Conservation (phyloP, 2,888 invertebrate genomes). For the Cryptus viduatorius region DNA sequence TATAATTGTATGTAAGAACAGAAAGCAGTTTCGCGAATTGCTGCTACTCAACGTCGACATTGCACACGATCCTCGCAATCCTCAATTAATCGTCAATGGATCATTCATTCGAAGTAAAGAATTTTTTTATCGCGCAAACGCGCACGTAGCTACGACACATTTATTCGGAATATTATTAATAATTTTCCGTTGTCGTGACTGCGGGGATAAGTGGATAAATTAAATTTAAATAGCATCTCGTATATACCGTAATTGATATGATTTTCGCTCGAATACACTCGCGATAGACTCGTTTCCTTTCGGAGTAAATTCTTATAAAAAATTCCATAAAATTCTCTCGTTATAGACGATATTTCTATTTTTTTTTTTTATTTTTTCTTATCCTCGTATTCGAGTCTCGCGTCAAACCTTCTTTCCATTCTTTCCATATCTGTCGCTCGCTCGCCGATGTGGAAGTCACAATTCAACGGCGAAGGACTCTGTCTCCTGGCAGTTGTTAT, state of each 20-base stretch:
- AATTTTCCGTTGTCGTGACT: conserved; percentile 2
- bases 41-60: neutral
- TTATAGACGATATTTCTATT: neutral
- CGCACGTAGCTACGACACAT: neutral
- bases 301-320: neutral
- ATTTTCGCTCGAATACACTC: neutral
- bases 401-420: neutral
- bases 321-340: conserved; percentile 5
- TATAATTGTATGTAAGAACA: conserved; percentile 53
- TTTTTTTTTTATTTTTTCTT: conserved; percentile 2
- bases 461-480: conserved; percentile 57
- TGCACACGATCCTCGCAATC: neutral
- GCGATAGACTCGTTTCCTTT: neutral
- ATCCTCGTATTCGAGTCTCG: conserved; percentile 20
- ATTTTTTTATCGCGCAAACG: neutral
- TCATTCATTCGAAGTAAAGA: neutral
- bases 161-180: neutral
- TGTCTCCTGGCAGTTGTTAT: conserved; percentile 42
- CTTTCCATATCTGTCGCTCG: neutral
- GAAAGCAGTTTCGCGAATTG: neutral
- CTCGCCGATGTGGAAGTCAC: conserved; percentile 46
- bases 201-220: neutral
- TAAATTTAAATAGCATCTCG: neutral
- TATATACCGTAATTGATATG: neutral
- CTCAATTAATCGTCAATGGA: neutral